These are phyloP conservation scores for Melieria omissa DNA, from an alignment of 2,888 invertebrate species.

Conservation along the genomic window DNA sequence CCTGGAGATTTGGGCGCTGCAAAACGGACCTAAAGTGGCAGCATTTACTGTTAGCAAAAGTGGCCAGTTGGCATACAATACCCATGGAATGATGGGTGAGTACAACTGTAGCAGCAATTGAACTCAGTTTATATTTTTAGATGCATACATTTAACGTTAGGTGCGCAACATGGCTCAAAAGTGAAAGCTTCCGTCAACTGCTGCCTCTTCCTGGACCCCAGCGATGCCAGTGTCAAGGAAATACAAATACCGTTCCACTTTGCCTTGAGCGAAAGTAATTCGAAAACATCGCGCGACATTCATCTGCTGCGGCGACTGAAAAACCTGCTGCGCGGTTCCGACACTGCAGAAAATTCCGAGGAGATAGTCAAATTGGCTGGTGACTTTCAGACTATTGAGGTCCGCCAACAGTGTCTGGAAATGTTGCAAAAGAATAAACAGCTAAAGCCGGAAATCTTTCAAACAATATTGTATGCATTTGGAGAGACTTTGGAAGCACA, in stretches of 20 bases:
- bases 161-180: slow-evolving; percentile 72
- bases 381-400: slow-evolving; percentile 78
- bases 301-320: slow-evolving; percentile 84
- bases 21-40: slow-evolving; percentile 89
- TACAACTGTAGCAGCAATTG: neutral
- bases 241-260: slow-evolving; percentile 91
- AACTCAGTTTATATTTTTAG: neutral
- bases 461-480: slow-evolving; percentile 67
- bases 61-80: slow-evolving; percentile 82
- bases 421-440: slow-evolving; percentile 75
- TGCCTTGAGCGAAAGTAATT: slow-evolving; percentile 87
- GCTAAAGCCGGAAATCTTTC: slow-evolving; percentile 72
- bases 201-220: slow-evolving; percentile 83
- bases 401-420: slow-evolving; percentile 78
- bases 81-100: slow-evolving; percentile 79
- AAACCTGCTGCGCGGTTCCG: slow-evolving; percentile 71
- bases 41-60: slow-evolving; percentile 90
- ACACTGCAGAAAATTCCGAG: slow-evolving; percentile 63
- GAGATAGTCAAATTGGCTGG: slow-evolving; percentile 66
- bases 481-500: slow-evolving; percentile 37
- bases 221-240: slow-evolving; percentile 82
- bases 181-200: slow-evolving; percentile 73
- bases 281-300: slow-evolving; percentile 86
- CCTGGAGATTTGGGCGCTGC: slow-evolving; percentile 92
- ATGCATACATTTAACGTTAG: slow-evolving; percentile 12